Evolutionary conservation across 2,888 invertebrate species (phyloP), one percentile per base, ranked within the genome.

Genomic region (Drosophila borealis): DNA sequence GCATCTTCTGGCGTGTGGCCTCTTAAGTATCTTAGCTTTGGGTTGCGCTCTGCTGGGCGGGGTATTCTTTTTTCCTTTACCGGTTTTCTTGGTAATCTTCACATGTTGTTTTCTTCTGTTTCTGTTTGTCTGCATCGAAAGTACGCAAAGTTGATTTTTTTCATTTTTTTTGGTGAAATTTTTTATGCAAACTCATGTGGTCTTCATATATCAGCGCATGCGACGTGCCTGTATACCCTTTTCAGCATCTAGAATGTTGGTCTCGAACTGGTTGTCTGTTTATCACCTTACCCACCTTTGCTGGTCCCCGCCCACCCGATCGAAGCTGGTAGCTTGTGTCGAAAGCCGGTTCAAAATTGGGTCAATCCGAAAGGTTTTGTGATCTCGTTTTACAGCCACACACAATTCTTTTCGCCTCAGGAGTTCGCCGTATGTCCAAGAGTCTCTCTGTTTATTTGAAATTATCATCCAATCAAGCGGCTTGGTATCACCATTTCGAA

Each of bases 301-400:
- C 63, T 37, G 49, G 3, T 11, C 36, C 44, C 53, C 60, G 29
- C 25, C 67, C 67, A 55, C 50, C 55, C 57, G 61, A 13, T 48
- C 21, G 48, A 25, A 21, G 54, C 53, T 41, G 39, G 29, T 53
- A 36, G 46, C 41, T 25, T 17, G 37, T 45, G 29, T 57, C 61
- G 48, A 57, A 54, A 88, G 84, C 85, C 87, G 87, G 85, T 88
- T 88, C 68, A 42, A 60, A 85, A 86, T 70, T 86, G 70, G 85
- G 85, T 85, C 85, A 88, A 80, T 86, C 79, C 67, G 81, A 86
- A 85, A 86, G 87, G 88, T 88, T 88, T 86, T 68, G 64, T 81
- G 83, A 87, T 83, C 88, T 82, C 61, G 73, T 85, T 87, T 88
- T 73, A 81, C 72, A 65, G 73, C 53, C 64, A 5, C 68, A 61